Percentiles rank a stretch among this genome's conserved stretches.
Conservation (phyloP, 2,113 vertebrate species). For the Aptenodytes forsteri region DNA sequence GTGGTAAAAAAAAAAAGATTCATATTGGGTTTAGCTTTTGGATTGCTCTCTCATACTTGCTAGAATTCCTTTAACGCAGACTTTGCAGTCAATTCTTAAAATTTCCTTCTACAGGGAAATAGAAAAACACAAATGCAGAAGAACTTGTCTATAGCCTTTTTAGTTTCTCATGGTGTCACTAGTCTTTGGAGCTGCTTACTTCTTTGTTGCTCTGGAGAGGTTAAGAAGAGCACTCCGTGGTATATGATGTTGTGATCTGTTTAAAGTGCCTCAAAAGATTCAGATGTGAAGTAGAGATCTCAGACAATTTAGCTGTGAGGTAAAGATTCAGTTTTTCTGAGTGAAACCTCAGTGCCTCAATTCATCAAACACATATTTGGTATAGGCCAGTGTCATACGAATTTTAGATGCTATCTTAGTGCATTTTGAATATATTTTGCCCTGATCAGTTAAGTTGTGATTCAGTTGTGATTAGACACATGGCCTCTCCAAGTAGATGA, state of each 20-base stretch:
- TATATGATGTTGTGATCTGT: neutral
- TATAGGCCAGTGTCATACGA: neutral
- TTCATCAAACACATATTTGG: neutral
- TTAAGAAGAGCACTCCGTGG: neutral
- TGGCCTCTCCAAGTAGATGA: neutral
- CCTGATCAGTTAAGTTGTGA: neutral
- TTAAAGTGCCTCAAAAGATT: neutral
- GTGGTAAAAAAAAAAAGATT: neutral
- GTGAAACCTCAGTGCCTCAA: neutral
- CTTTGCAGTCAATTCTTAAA: neutral
- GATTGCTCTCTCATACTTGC: neutral
- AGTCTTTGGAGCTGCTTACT: neutral
- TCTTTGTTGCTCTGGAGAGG: neutral
- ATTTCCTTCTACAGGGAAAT: neutral
- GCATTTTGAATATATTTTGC: neutral
- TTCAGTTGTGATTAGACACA: neutral
- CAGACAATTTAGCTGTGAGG: neutral
- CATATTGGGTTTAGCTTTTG: neutral
- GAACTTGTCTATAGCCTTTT: rapidly evolving
- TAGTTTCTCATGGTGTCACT: neutral
- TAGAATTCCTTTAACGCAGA: neutral
- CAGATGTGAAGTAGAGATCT: neutral
- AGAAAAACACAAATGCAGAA: neutral
- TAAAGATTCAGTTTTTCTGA: neutral
- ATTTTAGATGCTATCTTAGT: neutral